Evolutionary conservation across 2,113 vertebrate genomes (phyloP), one percentile per base, ranked within the genome.

Genomic region (Tragelaphus imberbis): DNA sequence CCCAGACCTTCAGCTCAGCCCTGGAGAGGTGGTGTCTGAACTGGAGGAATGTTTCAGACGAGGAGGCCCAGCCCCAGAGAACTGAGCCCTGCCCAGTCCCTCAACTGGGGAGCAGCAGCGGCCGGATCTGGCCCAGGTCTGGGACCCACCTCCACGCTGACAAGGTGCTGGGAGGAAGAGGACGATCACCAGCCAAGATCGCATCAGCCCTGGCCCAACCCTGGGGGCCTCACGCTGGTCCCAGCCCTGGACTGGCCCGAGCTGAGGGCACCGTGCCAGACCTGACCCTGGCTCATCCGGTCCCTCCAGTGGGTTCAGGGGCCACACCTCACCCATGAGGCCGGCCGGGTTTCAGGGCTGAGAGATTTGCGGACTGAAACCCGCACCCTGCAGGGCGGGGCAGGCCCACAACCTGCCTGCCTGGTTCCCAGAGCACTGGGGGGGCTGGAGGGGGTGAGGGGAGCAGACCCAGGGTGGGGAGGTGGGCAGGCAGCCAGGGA

Each of bases 301-400:
- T 95, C 97, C 88, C 97, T 75, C 97, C 96, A 94, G 95, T 23
- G 84, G 95, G 88, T 88, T 90, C 49, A 1, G 3, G 40, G 40
- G 93, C 86, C 96, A 94, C 28, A 23, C 94, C 96, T 93, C 49
- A 49, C 87, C 79, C 92, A 93, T 14, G 3, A 65, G 91, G 79
- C 84, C 8, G 0, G 89, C 75, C 86, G 1, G 0, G 93, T 94
- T 94, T 97, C 86, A 63, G 90, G 82, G 61, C 95, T 95, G 79
- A 91, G 88, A 95, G 90, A 71, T 55, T 36, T 88, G 71, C 68
- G 0, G 63, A 95, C 87, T 90, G 97, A 98, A 97, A 98, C 96
- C 82, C 61, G 95, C 63, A 36, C 71, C 71, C 91, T 36, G 28
- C 2, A 51, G 94, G 95, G 97, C 5, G 23, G 80, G 90, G 97